Evolutionary conservation across 2,888 invertebrate genomes (phyloP).

Genomic region (Azorinus chamasolen): DNA sequence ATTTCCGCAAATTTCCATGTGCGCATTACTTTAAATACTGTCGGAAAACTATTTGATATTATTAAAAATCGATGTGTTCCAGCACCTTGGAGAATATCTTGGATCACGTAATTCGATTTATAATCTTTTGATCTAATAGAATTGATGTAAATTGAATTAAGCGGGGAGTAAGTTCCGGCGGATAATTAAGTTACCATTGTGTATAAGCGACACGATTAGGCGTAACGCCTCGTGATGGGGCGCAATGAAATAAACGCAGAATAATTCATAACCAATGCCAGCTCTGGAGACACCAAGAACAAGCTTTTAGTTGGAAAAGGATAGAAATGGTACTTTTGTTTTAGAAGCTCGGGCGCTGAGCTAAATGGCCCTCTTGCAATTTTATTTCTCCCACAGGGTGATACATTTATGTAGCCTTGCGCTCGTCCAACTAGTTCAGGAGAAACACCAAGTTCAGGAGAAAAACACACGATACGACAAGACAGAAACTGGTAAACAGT

Average conservation of each 20-base stretch:
- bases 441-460: no score
- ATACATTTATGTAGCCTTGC: no score
- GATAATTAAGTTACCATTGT: slow-evolving; percentile 38
- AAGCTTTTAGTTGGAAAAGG: no score
- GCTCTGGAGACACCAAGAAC: no score
- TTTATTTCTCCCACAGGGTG: no score
- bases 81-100: slow-evolving; percentile 38
- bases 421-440: no score
- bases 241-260: slow-evolving; percentile 14
- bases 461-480: no score
- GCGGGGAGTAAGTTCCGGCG: slow-evolving; percentile 20
- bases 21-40: slow-evolving; percentile 35
- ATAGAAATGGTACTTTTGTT: no score
- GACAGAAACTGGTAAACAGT: no score
- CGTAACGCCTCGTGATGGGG: slow-evolving; percentile 11
- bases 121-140: slow-evolving; percentile 52
- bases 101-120: slow-evolving; percentile 41
- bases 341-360: no score
- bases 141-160: slow-evolving; percentile 46
- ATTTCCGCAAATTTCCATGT: slow-evolving; percentile 15
- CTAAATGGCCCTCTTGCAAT: no score
- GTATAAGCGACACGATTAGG: slow-evolving; percentile 45
- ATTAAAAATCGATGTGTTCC: slow-evolving; percentile 49
- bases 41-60: slow-evolving; percentile 48
- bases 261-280: slow-evolving; percentile 17